phyloP scores from a whole-genome alignment of 2,888 invertebrate species.

The Drosophila putrida region DNA sequence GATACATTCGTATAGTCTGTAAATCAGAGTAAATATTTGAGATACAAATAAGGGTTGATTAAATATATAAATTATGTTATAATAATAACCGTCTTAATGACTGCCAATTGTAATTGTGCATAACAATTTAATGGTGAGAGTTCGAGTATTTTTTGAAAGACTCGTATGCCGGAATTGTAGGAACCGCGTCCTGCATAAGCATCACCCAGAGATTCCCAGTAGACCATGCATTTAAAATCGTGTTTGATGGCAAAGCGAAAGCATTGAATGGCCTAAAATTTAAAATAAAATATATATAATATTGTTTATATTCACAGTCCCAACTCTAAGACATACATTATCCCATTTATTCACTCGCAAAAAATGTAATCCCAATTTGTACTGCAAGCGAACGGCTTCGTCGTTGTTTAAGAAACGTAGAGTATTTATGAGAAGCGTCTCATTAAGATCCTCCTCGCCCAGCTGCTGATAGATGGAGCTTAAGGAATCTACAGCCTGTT shows the following conservation, averaged over 20 bases:
- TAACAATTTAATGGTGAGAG: constrained; percentile 89
- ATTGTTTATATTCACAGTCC: background rate
- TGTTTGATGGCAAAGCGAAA: constrained; percentile 90
- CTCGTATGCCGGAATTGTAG: constrained; percentile 94
- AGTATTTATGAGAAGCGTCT: constrained; percentile 81
- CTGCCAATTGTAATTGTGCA: constrained; percentile 91
- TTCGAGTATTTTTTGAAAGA: constrained; percentile 92
- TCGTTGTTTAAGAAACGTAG: constrained; percentile 86
- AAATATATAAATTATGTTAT: background rate
- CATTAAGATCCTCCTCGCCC: constrained; percentile 87
- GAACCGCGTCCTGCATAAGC: constrained; percentile 95
- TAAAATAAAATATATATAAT: too few relatives aligned
- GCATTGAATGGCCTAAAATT: constrained; percentile 88
- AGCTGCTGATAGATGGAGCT: constrained; percentile 91
- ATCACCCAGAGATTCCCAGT: constrained; percentile 96
- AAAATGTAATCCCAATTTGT: constrained; percentile 93
- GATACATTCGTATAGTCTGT: constrained; percentile 86
- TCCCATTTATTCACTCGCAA: constrained; percentile 90
- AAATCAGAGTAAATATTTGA: constrained; percentile 4
- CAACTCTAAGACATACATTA: constrained; percentile 81
- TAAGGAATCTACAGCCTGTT: constrained; percentile 90
- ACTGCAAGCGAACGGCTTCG: constrained; percentile 91
- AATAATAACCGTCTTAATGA: constrained; percentile 87
- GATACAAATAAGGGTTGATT: background rate
- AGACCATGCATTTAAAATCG: constrained; percentile 89